Conservation (phyloP, 2,113 vertebrate genomes). For the Cyphomyrus discorhynchus region DNA sequence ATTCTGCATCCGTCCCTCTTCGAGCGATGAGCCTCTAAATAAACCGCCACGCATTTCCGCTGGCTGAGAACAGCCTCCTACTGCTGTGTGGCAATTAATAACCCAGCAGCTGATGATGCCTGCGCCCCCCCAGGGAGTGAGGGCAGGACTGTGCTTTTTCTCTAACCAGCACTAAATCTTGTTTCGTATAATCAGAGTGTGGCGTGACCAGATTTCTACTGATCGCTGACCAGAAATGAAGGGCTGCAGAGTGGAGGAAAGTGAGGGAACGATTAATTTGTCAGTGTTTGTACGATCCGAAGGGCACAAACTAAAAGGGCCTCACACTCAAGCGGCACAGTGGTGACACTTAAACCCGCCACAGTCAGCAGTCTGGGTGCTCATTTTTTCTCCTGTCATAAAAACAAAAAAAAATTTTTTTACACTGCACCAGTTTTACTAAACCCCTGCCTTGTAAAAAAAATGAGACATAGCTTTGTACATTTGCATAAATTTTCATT, state of each 20-base stretch:
- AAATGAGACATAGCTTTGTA: conserved; percentile 24
- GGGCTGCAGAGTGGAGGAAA: too few relatives aligned
- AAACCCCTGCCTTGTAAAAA: conserved; percentile 20
- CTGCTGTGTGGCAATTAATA: background rate
- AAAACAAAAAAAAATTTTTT: background rate
- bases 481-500: conserved; percentile 34
- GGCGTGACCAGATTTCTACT: background rate
- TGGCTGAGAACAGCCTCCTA: background rate
- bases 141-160: background rate
- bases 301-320: background rate
- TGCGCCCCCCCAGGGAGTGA: background rate
- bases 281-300: background rate
- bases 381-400: background rate
- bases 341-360: background rate
- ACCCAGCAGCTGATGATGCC: background rate
- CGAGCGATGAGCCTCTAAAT: background rate
- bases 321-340: background rate
- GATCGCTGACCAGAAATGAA: background rate
- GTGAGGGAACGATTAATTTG: background rate
- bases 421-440: conserved; percentile 14
- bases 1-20: background rate
- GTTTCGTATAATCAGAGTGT: background rate
- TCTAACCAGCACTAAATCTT: background rate
- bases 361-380: background rate
- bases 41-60: background rate